Evolutionary conservation across 1,140 invertebrate genomes (phyloP), one percentile per base, ranked within the genome.

Genomic region (Cydia amplana): DNA sequence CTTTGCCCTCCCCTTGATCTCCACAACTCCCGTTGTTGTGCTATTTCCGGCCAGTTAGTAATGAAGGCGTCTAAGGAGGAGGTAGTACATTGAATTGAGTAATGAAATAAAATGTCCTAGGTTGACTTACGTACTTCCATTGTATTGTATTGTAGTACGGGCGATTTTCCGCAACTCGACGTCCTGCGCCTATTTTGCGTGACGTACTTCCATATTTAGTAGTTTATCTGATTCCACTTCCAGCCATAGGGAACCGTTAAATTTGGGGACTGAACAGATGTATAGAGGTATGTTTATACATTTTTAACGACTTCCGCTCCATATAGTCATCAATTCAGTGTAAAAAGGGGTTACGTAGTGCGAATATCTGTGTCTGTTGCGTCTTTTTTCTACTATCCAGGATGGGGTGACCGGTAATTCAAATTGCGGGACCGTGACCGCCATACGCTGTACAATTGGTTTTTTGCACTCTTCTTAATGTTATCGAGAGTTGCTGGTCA

Each of bases 401-500:
- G 18, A 23, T 20, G 18, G 55, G n/a, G 23, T n/a, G 55, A 23
- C 55, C 55, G 55, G 55, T 60, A 60, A 60, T 60, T 23, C 55
- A 12, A 23, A 60, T 23, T 60, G 55, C 20, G 55, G 55, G 10
- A 60, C 55, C 55, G 55, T 60, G 55, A 60, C 55, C 55, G 55
- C 18, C 20, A 60, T 23, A 60, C 20, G 20, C 55, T 6, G n/a
- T 23, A 60, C 7, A 20, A 60, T 60, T 60, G 7, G 4, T 2
- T 60, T 60, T 60, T 60, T 60, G 55, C 55, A 60, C 55, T 60
- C 18, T 60, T 60, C 9, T 6, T 60, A 60, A 23, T 60, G 20
- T 60, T 60, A 60, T 60, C 55, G 55, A 1, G 18, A 60, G 55
- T 60, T 60, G 55, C 55, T n/a, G 23, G 55, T 60, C 9, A 60